Evolutionary conservation across 2,888 invertebrate species (phyloP), one percentile per base, ranked within the genome.

Genomic region (Melanchra persicariae): DNA sequence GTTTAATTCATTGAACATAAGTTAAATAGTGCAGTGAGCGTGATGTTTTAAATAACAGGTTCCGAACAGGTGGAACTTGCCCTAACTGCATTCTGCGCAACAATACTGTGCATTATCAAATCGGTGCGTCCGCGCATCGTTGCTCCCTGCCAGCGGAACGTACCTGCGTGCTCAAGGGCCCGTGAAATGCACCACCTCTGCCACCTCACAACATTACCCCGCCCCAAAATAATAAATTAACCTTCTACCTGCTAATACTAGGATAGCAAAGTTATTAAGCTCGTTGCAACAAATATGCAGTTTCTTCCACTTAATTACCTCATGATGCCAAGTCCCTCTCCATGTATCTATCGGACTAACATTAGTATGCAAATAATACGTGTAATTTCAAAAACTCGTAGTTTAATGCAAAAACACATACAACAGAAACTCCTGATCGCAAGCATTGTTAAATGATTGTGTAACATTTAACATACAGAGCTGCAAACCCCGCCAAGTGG

Each of bases 81-180:
- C 88, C 87, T 89, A 88, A 89, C 89, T 87, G 85, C 87, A 87
- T 88, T 89, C 82, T 87, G 80, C 87, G 86, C 88, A 89, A 88
- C 87, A 87, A 89, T 88, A 88, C 87, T 85, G 90, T 89, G 87
- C 88, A 88, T 92, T 93, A 93, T 93, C 92, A 92, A 93, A 93
- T 92, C 91, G 91, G 90, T 88, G 91, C 88, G 68, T 87, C 87
- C 87, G 89, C 87, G 92, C 91, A 91, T 90, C 91, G 92, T 80
- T 92, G 91, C 89, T 86, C 91, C 88, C 89, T 71, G 68, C 64
- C 77, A 87, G 83, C 89, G 90, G 88, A 89, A 89, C 89, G 90
- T 87, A 89, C 90, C 89, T 89, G 87, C 88, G 87, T 91, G 91
- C 81, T 86, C 93, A 93, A 92, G 94, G 94, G 92, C 87, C 93